Evolutionary conservation across 2,888 invertebrate species (phyloP).

Genomic region (Phasia obesa): DNA sequence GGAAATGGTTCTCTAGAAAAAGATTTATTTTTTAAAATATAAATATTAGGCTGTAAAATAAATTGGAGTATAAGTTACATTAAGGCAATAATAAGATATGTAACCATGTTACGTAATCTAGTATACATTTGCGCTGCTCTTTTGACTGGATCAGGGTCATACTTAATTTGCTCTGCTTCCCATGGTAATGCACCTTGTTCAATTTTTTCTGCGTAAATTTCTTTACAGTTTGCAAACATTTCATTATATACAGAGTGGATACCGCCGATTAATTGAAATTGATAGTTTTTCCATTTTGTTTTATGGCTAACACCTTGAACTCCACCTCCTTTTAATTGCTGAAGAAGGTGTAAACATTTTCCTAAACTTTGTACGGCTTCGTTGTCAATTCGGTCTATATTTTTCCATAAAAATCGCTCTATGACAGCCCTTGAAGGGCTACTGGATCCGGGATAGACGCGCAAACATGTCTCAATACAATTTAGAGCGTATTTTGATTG

Average conservation of each 20-base stretch:
- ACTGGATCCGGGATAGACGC: slow-evolving; percentile 75
- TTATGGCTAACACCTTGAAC: slow-evolving; percentile 76
- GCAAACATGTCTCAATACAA: slow-evolving; percentile 76
- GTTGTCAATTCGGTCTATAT: slow-evolving; percentile 74
- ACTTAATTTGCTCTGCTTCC: slow-evolving; percentile 56
- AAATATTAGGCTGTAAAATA: neutral
- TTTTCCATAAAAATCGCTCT: slow-evolving; percentile 75
- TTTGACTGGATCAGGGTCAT: slow-evolving; percentile 75
- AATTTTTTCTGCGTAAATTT: slow-evolving; percentile 73
- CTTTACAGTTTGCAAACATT: slow-evolving; percentile 74
- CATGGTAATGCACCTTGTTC: slow-evolving; percentile 66
- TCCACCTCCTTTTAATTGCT: slow-evolving; percentile 78
- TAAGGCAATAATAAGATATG: slow-evolving; percentile 73
- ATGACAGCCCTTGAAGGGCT: slow-evolving; percentile 74
- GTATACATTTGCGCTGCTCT: slow-evolving; percentile 73
- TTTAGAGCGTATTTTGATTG: slow-evolving; percentile 72
- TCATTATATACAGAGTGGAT: slow-evolving; percentile 74
- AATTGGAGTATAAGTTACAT: slow-evolving; percentile 60
- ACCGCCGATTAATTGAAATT: slow-evolving; percentile 74
- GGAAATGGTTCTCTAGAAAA: slow-evolving; percentile 79
- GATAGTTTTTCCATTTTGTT: slow-evolving; percentile 76
- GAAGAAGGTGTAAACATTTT: slow-evolving; percentile 78
- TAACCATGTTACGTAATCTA: slow-evolving; percentile 74
- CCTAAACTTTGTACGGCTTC: slow-evolving; percentile 73
- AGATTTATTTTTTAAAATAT: neutral